Evolutionary conservation across 2,113 vertebrate genomes (phyloP).

Genomic region (Eira barbara): DNA sequence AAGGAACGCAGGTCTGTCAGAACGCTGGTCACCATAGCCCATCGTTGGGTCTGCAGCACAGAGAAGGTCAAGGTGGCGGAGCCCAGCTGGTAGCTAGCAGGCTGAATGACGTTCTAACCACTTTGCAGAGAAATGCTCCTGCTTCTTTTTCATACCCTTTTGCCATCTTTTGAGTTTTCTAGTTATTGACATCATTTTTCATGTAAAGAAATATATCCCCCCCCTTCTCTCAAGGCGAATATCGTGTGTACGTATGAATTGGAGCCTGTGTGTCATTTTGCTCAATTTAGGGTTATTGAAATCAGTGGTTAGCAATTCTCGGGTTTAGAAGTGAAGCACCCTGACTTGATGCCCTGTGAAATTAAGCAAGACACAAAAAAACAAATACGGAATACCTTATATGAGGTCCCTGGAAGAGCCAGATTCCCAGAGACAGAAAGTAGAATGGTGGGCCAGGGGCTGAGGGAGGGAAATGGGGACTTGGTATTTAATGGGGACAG

Average conservation of each 20-base stretch:
- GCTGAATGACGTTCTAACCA: fast-evolving
- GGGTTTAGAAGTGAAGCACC: background rate
- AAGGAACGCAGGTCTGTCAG: background rate
- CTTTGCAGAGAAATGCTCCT: background rate
- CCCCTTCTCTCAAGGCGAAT: background rate
- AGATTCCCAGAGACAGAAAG: background rate
- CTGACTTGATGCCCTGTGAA: background rate
- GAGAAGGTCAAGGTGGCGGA: background rate
- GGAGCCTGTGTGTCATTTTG: background rate
- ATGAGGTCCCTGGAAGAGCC: background rate
- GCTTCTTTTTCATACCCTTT: background rate
- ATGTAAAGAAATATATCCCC: background rate
- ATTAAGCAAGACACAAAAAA: background rate
- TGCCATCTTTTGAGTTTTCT: background rate
- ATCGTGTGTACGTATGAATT: background rate
- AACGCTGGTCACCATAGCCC: background rate
- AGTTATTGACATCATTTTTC: background rate
- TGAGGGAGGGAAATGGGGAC: no score
- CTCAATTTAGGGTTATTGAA: background rate
- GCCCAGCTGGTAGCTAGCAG: background rate
- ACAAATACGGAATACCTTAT: background rate
- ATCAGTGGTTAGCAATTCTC: background rate
- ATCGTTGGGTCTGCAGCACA: no score
- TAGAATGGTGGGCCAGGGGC: background rate
- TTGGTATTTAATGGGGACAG: no score